phyloP scores from a whole-genome alignment of 2,888 invertebrate species.

The Sepioteuthis lessoniana region DNA sequence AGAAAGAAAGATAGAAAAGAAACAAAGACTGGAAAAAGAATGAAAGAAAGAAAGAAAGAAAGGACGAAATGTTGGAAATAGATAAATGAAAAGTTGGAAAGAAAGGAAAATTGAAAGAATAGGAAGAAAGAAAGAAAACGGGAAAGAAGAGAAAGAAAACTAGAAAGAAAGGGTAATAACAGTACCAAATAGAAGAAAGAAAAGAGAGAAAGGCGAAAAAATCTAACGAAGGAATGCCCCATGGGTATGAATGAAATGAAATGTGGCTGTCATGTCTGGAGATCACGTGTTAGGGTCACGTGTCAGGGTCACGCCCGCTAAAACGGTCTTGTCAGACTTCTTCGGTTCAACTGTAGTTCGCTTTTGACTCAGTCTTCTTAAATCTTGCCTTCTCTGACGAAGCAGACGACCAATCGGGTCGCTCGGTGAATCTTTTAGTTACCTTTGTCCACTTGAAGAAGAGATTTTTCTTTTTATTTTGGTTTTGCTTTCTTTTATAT shows the following conservation, averaged over 20 bases:
- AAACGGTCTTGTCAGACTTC: neutral
- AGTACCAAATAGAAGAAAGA: no score
- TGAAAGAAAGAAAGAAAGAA: no score
- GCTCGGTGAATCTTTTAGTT: neutral
- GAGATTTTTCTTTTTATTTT: neutral
- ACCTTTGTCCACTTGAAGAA: neutral
- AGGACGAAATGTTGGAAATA: no score
- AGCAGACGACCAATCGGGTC: neutral
- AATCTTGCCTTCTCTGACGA: no score
- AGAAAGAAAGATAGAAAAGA: no score
- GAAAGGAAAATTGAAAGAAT: no score
- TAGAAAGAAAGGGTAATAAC: no score
- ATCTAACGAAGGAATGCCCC: neutral
- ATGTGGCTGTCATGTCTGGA: slow-evolving; percentile 10
- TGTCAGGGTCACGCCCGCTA: neutral
- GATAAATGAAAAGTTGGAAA: no score
- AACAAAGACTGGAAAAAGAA: no score
- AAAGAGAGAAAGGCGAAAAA: neutral
- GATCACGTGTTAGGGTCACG: neutral
- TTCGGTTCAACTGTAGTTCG: neutral
- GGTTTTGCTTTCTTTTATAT: neutral
- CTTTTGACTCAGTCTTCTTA: neutral
- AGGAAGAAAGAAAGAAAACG: no score
- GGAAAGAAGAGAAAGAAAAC: neutral
- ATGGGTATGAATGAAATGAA: slow-evolving; percentile 14